phyloP scores from a whole-genome alignment of 2,888 invertebrate species.

The Brachypalpus laphriformis region DNA sequence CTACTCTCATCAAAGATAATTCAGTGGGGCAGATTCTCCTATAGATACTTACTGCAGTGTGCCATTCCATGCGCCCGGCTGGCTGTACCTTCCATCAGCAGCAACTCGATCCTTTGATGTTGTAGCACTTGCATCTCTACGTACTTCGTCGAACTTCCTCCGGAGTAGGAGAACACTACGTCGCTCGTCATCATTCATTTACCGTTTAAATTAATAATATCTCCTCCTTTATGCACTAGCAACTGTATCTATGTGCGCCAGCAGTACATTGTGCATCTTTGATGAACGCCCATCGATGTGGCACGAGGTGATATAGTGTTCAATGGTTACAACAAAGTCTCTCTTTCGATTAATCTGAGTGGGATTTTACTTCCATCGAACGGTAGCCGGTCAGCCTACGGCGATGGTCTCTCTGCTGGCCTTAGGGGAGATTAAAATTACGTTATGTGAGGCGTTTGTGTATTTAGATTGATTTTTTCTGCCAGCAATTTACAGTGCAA shows the following conservation, averaged over 20 bases:
- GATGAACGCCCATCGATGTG: slow-evolving; percentile 62
- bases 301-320: slow-evolving; percentile 41
- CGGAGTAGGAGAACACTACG: slow-evolving; percentile 34
- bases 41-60: slow-evolving; percentile 64
- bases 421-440: slow-evolving; percentile 67
- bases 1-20: slow-evolving; percentile 67
- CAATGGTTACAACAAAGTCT: slow-evolving; percentile 58
- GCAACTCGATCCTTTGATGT: slow-evolving; percentile 69
- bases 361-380: slow-evolving; percentile 48
- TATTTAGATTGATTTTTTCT: slow-evolving; percentile 66
- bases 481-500: slow-evolving; percentile 24
- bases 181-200: slow-evolving; percentile 71
- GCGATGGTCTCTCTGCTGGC: slow-evolving; percentile 34
- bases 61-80: slow-evolving; percentile 59
- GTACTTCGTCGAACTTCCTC: slow-evolving; percentile 15
- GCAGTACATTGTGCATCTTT: slow-evolving; percentile 51
- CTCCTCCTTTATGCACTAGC: slow-evolving; percentile 62
- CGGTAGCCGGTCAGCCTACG: slow-evolving; percentile 63
- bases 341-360: slow-evolving; percentile 61
- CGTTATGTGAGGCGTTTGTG: slow-evolving; percentile 57
- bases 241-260: slow-evolving; percentile 29
- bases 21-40: slow-evolving; percentile 61
- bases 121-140: slow-evolving; percentile 20
- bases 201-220: slow-evolving; percentile 73
- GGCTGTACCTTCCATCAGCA: slow-evolving; percentile 39